Evolutionary conservation across 2,888 invertebrate species (phyloP), one percentile per base, ranked within the genome.

Genomic region (Apamea anceps): DNA sequence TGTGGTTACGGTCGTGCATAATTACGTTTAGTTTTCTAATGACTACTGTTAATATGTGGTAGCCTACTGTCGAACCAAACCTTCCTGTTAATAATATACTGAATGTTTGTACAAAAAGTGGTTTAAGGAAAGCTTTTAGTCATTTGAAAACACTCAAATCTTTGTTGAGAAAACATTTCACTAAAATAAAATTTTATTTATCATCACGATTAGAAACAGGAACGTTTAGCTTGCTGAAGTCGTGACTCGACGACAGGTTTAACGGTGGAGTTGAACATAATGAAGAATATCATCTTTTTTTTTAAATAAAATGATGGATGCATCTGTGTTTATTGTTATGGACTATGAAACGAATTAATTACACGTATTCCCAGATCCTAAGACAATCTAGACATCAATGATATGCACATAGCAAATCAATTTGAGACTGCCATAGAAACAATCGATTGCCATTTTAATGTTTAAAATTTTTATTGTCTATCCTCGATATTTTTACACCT

Each of bases 401-500:
- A 76, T 73, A 80, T 86, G 77, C 87, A 78, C 62, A 80, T 67
- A 87, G 77, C 80, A 79, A 89, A 89, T 89, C 90, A 77, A 89
- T 88, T 89, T 80, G 28, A n/a, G 28, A 79, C 75, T 79, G 87
- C 75, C 85, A 85, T 75, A 86, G 89, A 89, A 89, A 89, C 86
- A 89, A 90, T 88, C 71, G 80, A 85, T 89, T 85, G 87, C 73
- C 62, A 82, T 85, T 82, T 79, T 85, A 74, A 78, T 81, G 37
- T 78, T 67, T 54, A 48, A 70, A 48, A 67, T 60, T 80, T 80
- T 88, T 85, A 89, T 80, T 85, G 86, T 84, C 67, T 86, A 87
- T 85, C 79, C 87, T 89, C 86, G 78, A 88, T 88, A 90, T 84
- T 82, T 82, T 90, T 84, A 81, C 86, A 90, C 88, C 90, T 88